Percentiles rank a stretch among this genome's conserved stretches.
These are phyloP conservation scores for Brachylomia viminalis DNA, from an alignment of 2,888 invertebrate species.

Conservation along the genomic window DNA sequence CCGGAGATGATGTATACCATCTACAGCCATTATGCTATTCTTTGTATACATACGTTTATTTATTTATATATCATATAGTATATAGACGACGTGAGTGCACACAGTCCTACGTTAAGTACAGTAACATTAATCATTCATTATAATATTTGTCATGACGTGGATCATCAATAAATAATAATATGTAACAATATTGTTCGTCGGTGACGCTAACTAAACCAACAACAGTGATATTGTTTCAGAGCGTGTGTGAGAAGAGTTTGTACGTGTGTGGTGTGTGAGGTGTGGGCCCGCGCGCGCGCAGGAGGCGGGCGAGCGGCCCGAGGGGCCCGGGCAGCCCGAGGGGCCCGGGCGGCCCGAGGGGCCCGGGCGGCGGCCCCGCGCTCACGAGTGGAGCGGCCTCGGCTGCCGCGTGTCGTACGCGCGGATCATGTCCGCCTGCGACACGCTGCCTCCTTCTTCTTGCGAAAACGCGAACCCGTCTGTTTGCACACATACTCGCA, in stretches of 20 bases:
- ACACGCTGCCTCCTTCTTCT: constrained; percentile 99
- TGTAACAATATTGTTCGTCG: constrained; percentile 50
- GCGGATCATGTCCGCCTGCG: constrained; percentile 98
- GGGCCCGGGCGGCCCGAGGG: not conserved
- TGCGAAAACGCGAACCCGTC: constrained; percentile 99
- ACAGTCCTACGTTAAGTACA: constrained; percentile 62
- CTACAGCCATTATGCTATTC: constrained; percentile 59
- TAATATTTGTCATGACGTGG: constrained; percentile 62
- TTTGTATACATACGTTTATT: constrained; percentile 64
- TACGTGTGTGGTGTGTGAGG: constrained; percentile 52
- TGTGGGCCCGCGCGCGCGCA: constrained; percentile 3
- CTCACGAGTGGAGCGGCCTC: constrained; percentile 94
- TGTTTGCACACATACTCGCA: constrained; percentile 81
- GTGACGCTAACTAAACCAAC: constrained; percentile 51
- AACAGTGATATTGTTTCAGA: constrained; percentile 51
- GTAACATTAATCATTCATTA: constrained; percentile 61
- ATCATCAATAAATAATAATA: constrained; percentile 57
- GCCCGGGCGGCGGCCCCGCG: constrained; percentile 40
- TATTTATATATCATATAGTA: constrained; percentile 57
- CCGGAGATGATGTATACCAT: constrained; percentile 67
- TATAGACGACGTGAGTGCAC: constrained; percentile 59
- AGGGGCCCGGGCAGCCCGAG: not conserved
- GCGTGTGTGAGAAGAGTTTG: constrained; percentile 48
- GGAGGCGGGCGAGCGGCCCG: not conserved
- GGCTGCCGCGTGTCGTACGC: constrained; percentile 98